Base-by-base conservation (phyloP, 2,888 invertebrate species). In the Cephus rjabovi region DNA sequence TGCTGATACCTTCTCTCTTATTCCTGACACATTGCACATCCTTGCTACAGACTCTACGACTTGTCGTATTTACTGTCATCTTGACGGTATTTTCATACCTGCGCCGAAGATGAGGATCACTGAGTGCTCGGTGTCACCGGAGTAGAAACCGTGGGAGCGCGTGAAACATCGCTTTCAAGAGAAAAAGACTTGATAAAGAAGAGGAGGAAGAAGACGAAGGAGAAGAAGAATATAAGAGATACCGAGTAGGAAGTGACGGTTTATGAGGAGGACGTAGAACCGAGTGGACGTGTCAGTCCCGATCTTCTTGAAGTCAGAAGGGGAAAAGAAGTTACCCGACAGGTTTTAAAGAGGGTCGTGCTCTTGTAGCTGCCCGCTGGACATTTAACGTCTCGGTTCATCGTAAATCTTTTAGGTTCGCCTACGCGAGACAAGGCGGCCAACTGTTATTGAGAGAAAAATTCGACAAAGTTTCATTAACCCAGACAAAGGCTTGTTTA, bases 311-410 rank as follows among this genome's bases (percentile, higher is more conserved):
- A 30, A 76, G 78, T 76, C 81, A 40, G 35, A 70, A 74, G 73
- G 75, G 79, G 75, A 78, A 76, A 80, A 85, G 83, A 88, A 88
- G 86, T 81, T 80, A 81, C 86, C 81, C 81, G 82, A 86, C 88
- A 83, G 86, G 88, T 88, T 88, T 88, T 86, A 87, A 87, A 87
- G 81, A 80, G 82, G 81, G 73, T 79, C 82, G 79, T 71, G 75
- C 69, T 69, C 37, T 40, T 73, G 73, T 75, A 37, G 68, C 73
- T 75, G 78, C 75, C 75, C 73, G 76, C 74, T 68, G 77, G 81
- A 80, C 81, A 83, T 82, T 85, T 83, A 82, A 84, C 80, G 78
- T 80, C 75, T 79, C 75, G 76, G 74, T 79, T 78, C 71, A 76
- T 79, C 76, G 79, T 76, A 78, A 73, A 78, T 78, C 78, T 76